phyloP scores from a whole-genome alignment of 2,797 vertebrate genomes.

The Gouania willdenowi region DNA sequence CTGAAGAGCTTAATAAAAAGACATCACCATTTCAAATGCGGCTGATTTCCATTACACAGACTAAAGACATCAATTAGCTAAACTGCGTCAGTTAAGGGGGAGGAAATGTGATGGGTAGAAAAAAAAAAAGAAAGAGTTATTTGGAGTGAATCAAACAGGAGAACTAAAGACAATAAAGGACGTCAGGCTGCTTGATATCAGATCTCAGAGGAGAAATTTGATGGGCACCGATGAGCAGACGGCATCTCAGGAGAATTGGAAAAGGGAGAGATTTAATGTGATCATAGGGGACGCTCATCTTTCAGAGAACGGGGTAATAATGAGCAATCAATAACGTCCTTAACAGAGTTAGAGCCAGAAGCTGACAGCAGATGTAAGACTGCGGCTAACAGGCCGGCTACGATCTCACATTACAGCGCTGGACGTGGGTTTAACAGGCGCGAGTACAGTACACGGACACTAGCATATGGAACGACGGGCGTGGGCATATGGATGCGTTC shows the following conservation, averaged over 20 bases:
- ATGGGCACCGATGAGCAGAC: slow-evolving; percentile 74
- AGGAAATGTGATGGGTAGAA: not conserved
- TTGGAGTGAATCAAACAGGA: slow-evolving; percentile 53
- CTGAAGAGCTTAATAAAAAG: slow-evolving; percentile 2
- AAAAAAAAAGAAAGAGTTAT: slow-evolving; percentile 22
- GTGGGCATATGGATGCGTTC: slow-evolving; percentile 28
- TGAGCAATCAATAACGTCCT: slow-evolving; percentile 80
- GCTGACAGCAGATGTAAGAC: slow-evolving; percentile 77
- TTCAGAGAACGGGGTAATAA: slow-evolving; percentile 78
- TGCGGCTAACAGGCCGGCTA: slow-evolving; percentile 65
- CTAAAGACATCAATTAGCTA: slow-evolving; percentile 59
- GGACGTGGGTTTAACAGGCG: slow-evolving; percentile 15
- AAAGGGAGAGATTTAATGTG: slow-evolving; percentile 78
- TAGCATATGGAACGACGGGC: slow-evolving; percentile 30
- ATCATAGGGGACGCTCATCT: slow-evolving; percentile 81
- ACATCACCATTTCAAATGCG: not conserved
- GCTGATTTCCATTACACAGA: slow-evolving; percentile 63
- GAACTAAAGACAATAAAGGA: slow-evolving; percentile 49
- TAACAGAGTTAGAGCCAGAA: slow-evolving; percentile 76
- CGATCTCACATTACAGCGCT: slow-evolving; percentile 66
- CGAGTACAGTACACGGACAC: slow-evolving; percentile 1
- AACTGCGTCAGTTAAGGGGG: slow-evolving; percentile 17
- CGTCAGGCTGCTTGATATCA: slow-evolving; percentile 63
- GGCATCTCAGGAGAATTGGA: slow-evolving; percentile 75
- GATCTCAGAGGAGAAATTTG: slow-evolving; percentile 70